A percentile compares a stretch with the other conserved stretches of the same genome.
These are phyloP conservation scores for Tenualosa thibaudeaui DNA, from an alignment of 2,797 vertebrate species.

Conservation along the genomic window DNA sequence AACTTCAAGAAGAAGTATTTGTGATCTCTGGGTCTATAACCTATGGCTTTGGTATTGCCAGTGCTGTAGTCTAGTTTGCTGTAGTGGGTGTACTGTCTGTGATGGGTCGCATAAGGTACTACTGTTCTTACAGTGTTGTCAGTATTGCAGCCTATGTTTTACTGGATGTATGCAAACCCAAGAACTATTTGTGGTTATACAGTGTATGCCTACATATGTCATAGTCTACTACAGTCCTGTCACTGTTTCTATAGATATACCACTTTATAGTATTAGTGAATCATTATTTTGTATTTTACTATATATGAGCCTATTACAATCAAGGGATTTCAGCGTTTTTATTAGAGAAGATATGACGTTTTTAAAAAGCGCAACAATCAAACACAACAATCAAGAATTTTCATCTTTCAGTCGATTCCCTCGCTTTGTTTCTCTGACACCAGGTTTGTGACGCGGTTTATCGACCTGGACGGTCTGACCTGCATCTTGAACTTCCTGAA, in stretches of 20 bases:
- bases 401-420: slow-evolving; percentile 25
- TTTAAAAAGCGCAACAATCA: background rate
- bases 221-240: no score
- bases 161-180: no score
- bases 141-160: no score
- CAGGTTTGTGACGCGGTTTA: slow-evolving; percentile 98
- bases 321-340: background rate
- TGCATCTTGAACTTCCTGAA: slow-evolving; percentile 98
- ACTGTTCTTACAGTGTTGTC: no score
- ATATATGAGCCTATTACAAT: background rate
- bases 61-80: background rate
- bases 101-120: no score
- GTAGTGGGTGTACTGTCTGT: no score
- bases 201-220: no score
- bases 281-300: no score
- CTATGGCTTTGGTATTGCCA: background rate
- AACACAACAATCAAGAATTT: background rate
- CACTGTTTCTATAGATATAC: background rate
- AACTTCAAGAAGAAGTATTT: background rate
- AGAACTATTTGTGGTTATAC: no score
- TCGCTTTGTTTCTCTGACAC: background rate
- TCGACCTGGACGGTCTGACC: slow-evolving; percentile 93
- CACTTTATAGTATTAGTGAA: background rate
- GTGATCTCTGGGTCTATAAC: background rate
- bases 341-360: background rate